These are phyloP conservation scores for Tetranychus truncatus DNA, from an alignment of 2,888 invertebrate species.

Conservation along the genomic window DNA sequence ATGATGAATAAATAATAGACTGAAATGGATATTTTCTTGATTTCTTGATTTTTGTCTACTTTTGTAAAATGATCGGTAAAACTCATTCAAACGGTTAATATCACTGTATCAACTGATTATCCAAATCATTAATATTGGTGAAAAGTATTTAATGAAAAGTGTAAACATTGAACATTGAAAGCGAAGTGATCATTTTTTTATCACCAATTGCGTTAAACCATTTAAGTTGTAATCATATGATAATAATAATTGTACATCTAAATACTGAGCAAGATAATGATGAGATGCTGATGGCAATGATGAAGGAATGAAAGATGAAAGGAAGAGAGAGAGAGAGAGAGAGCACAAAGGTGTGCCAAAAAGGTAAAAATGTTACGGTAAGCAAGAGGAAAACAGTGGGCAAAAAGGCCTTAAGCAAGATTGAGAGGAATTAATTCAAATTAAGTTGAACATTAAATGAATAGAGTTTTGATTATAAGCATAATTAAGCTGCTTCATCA, in stretches of 20 bases:
- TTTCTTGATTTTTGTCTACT: too few relatives aligned
- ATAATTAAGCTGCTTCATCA: not conserved
- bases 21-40: too few relatives aligned
- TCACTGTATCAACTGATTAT: too few relatives aligned
- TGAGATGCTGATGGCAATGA: not conserved
- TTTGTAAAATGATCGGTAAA: too few relatives aligned
- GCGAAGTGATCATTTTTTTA: not conserved
- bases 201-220: not conserved
- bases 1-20: not conserved
- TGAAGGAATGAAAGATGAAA: not conserved
- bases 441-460: slow-evolving; percentile 1
- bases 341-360: not conserved
- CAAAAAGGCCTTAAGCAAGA: not conserved
- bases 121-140: too few relatives aligned
- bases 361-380: not conserved
- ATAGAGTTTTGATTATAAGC: not conserved
- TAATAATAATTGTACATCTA: not conserved
- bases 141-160: too few relatives aligned
- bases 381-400: not conserved
- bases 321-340: not conserved
- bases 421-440: not conserved
- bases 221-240: not conserved
- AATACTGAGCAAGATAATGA: not conserved
- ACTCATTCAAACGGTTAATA: too few relatives aligned
- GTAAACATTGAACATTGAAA: too few relatives aligned